Evolutionary conservation across 1,140 invertebrate species (phyloP), one percentile per base, ranked within the genome.

Genomic region (Drosophila azteca): DNA sequence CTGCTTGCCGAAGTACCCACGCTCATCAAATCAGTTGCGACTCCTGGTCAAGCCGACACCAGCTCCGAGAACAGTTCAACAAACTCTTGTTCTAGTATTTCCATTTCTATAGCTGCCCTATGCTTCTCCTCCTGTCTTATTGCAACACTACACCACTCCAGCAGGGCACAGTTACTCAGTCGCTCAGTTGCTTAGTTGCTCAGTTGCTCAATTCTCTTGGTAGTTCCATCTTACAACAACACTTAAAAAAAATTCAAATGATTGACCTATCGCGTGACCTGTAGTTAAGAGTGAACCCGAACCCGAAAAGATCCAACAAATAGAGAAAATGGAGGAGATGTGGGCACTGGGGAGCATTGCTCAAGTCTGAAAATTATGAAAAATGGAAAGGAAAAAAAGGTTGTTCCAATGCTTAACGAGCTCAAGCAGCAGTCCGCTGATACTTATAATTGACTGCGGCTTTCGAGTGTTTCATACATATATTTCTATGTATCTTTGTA

Each of bases 161-260:
- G 24, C 24, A 26, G 24, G 5, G 24, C 24, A 6, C 24, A 35
- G 31, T 31, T 31, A 8, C 31, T 9, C 31, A 9, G 35, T 13
- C 11, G 35, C 35, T 39, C 29, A 3, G 31, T 31, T 8, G 7
- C 29, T 8, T n/a, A 9, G 35, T 13, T 4, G 35, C 35, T 39
- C 29, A 3, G 31, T 31, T 8, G 7, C 29, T 8, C 29, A 63
- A 59, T 49, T 68, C 51, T 49, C 64, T 65, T 44, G 31, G 50
- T 45, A 60, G 50, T 76, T 31, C 60, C 60, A 77, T 67, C 75
- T 87, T 87, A 76, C 83, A 82, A 71, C 83, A 79, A 88, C 78
- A 87, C 82, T 87, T 87, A 68, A 87, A 81, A 78, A 79, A 82
- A 87, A 87, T 87, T 88, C 82, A 87, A 82, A 82, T 79, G 82